Percentiles rank a stretch among this genome's conserved stretches.
phyloP scores from a whole-genome alignment of 2,113 vertebrate species.

The Datnioides undecimradiatus region DNA sequence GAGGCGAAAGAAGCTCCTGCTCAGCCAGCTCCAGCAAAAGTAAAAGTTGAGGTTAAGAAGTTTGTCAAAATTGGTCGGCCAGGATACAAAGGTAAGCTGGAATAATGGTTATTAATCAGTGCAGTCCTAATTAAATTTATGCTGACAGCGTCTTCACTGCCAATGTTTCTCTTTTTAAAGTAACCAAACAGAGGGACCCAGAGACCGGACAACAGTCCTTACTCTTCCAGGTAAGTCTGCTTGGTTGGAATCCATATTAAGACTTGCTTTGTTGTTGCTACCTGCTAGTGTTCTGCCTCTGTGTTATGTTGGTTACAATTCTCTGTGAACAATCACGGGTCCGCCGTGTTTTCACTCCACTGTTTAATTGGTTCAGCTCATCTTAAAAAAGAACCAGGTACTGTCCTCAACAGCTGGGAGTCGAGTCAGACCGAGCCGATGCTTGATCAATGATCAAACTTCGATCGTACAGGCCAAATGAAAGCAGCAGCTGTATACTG shows the following conservation, averaged over 20 bases:
- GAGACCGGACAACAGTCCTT: conserved; percentile 95
- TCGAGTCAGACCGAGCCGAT: too few relatives aligned
- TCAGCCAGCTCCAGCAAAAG: conserved; percentile 96
- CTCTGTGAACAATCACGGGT: too few relatives aligned
- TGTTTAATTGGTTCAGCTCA: too few relatives aligned
- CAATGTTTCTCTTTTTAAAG: conserved; percentile 75
- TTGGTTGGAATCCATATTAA: not conserved
- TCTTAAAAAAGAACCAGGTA: too few relatives aligned
- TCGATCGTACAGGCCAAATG: not conserved
- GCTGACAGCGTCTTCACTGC: not conserved
- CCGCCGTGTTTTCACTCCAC: too few relatives aligned
- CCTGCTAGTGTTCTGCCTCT: too few relatives aligned
- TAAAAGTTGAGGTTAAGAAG: conserved; percentile 98
- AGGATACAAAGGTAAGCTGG: conserved; percentile 92
- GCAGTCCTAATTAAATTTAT: not conserved
- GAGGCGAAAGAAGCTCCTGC: conserved; percentile 98
- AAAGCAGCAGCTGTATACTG: not conserved
- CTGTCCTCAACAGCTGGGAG: too few relatives aligned
- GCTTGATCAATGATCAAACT: too few relatives aligned
- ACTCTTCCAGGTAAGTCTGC: conserved; percentile 92
- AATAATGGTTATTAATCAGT: not conserved
- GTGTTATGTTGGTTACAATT: too few relatives aligned
- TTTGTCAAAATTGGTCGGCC: conserved; percentile 99
- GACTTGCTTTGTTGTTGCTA: too few relatives aligned
- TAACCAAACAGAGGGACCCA: conserved; percentile 96